phyloP scores from a whole-genome alignment of 2,113 vertebrate genomes.

The Sminthopsis crassicaudata region DNA sequence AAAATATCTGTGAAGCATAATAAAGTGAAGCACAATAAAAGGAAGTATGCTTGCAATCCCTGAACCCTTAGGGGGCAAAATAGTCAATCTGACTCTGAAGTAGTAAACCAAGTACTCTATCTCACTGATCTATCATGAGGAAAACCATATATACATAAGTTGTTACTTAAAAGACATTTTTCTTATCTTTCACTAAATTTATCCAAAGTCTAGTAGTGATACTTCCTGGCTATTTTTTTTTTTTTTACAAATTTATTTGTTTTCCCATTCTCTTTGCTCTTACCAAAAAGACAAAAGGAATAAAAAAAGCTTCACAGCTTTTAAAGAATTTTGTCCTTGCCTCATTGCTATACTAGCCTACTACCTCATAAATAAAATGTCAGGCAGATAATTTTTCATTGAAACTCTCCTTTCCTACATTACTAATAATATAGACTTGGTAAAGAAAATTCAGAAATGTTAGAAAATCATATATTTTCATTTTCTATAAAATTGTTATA shows the following conservation, averaged over 20 bases:
- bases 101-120: neutral
- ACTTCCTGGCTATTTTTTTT: neutral
- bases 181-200: neutral
- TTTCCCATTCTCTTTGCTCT: neutral
- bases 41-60: neutral
- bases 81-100: neutral
- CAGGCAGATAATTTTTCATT: neutral
- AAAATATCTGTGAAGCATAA: neutral
- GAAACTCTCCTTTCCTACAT: neutral
- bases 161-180: neutral
- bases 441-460: conserved; percentile 3
- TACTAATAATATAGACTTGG: neutral
- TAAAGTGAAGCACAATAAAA: neutral
- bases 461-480: neutral
- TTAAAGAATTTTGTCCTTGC: neutral
- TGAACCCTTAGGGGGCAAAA: neutral
- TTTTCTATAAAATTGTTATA: neutral
- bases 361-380: neutral
- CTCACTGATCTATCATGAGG: neutral
- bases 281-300: neutral
- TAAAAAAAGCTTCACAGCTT: neutral
- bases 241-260: neutral
- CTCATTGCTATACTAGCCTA: neutral
- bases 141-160: neutral
- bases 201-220: neutral